These are phyloP conservation scores for Osedax fenrisi DNA, from an alignment of 2,888 invertebrate genomes.

Conservation along the genomic window DNA sequence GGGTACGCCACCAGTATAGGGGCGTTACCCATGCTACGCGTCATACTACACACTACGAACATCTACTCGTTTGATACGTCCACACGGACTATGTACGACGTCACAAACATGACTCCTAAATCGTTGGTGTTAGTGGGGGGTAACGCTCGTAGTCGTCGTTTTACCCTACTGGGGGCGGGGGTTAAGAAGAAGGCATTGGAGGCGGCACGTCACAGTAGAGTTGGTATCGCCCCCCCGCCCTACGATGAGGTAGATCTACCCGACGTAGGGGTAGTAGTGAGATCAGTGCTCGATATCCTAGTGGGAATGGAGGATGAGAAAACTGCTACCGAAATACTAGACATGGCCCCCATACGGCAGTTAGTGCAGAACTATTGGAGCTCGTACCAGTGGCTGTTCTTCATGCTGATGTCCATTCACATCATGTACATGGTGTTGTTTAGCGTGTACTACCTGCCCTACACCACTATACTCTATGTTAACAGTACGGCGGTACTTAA, in stretches of 20 bases:
- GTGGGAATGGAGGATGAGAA: conserved; percentile 37
- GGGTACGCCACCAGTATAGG: conserved; percentile 40
- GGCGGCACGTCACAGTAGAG: neutral
- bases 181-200: no score
- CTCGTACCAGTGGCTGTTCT: conserved; percentile 42
- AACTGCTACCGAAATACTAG: conserved; percentile 41
- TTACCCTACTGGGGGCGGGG: neutral
- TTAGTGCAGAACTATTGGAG: conserved; percentile 42
- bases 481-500: neutral
- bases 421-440: conserved; percentile 44
- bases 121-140: conserved; percentile 21
- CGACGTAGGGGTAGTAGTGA: neutral
- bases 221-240: neutral
- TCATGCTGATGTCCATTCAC: conserved; percentile 41
- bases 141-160: neutral
- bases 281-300: conserved; percentile 40
- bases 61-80: conserved; percentile 38
- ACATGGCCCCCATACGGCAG: conserved; percentile 41
- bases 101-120: conserved; percentile 38
- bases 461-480: neutral
- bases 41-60: conserved; percentile 39
- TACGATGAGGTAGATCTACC: neutral
- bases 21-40: conserved; percentile 39
- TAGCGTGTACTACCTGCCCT: conserved; percentile 35
- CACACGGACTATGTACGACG: conserved; percentile 38